Evolutionary conservation across 2,888 invertebrate genomes (phyloP).

Genomic region (Chalcis sispes): DNA sequence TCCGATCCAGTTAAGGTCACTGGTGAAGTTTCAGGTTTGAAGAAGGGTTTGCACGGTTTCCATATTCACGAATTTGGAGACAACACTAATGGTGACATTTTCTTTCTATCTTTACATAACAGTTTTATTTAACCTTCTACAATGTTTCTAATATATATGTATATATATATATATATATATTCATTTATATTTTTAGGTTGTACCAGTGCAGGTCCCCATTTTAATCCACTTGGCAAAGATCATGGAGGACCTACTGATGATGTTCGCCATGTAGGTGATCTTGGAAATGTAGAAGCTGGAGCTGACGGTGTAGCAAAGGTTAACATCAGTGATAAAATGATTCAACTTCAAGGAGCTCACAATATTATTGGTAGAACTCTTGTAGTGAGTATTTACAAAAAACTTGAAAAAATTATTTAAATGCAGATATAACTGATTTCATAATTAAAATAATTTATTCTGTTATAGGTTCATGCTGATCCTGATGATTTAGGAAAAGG

Average conservation of each 20-base stretch:
- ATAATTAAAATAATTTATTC: slow-evolving; percentile 16
- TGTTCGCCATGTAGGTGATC: slow-evolving; percentile 91
- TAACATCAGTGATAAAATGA: slow-evolving; percentile 80
- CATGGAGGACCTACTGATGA: slow-evolving; percentile 89
- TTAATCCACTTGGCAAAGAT: slow-evolving; percentile 88
- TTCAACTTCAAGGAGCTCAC: slow-evolving; percentile 83
- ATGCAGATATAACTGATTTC: slow-evolving; percentile 1
- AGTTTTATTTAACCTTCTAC: no score
- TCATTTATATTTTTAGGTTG: slow-evolving; percentile 77
- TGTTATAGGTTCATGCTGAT: slow-evolving; percentile 86
- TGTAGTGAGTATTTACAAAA: slow-evolving; percentile 77
- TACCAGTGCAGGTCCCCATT: slow-evolving; percentile 95
- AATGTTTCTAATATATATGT: no score
- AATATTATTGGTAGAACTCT: slow-evolving; percentile 90
- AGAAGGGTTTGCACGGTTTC: slow-evolving; percentile 89
- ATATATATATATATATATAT: neutral
- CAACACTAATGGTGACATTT: slow-evolving; percentile 86
- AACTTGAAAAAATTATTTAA: slow-evolving; percentile 8
- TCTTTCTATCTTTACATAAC: slow-evolving; percentile 29
- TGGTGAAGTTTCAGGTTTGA: slow-evolving; percentile 88
- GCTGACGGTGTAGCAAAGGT: slow-evolving; percentile 82
- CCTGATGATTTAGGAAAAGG: slow-evolving; percentile 95
- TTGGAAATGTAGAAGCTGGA: slow-evolving; percentile 88
- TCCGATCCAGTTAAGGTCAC: slow-evolving; percentile 85
- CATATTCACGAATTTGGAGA: slow-evolving; percentile 98